Evolutionary conservation across 37 sponge, comb jelly and placozoan genomes (phyloP).

Genomic region (Halichondria panicea): DNA sequence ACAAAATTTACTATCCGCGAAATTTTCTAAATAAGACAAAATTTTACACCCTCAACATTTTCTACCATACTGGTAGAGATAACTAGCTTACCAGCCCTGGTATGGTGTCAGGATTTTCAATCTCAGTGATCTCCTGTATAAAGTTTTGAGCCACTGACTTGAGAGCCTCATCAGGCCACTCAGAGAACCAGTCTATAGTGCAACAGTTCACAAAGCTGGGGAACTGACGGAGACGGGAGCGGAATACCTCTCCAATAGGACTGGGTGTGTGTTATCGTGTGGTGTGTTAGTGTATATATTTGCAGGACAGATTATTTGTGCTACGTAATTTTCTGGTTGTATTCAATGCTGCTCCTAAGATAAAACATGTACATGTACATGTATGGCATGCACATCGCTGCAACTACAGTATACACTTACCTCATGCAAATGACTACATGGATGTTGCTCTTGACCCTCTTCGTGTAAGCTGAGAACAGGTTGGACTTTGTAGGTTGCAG

Average conservation of each 20-base stretch:
- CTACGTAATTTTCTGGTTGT: neutral
- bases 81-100: constrained; percentile 68
- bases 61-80: neutral
- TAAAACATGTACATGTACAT: neutral
- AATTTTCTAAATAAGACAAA: no score
- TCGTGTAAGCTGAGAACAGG: constrained; percentile 95
- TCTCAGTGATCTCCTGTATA: constrained; percentile 82
- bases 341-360: neutral
- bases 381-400: neutral
- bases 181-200: constrained; percentile 99
- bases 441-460: constrained; percentile 90
- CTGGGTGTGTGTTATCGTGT: no score
- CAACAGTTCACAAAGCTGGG: constrained; percentile 97
- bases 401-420: constrained; percentile 24
- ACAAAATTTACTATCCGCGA: no score
- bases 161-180: constrained; percentile 98
- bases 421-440: constrained; percentile 98
- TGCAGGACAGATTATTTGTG: neutral
- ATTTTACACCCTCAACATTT: no score
- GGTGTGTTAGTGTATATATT: neutral
- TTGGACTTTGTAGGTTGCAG: constrained; percentile 96
- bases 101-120: constrained; percentile 65
- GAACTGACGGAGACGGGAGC: constrained; percentile 92
- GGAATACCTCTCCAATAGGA: constrained; percentile 98
- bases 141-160: constrained; percentile 87